Base-by-base conservation (phyloP, 2,888 invertebrate species). In the Dinocampus coccinellae region DNA sequence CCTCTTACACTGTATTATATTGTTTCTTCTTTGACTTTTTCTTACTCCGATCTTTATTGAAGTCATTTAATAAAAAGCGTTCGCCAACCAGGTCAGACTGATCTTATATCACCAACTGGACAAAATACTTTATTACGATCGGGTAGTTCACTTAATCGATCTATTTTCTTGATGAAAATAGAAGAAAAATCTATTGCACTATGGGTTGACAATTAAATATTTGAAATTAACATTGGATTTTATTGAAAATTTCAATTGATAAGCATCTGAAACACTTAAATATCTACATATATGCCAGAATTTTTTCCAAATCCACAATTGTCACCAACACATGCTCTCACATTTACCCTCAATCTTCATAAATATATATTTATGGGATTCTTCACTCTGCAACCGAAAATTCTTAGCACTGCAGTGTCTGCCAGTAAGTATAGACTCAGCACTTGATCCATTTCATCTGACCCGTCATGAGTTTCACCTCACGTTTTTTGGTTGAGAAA, bases 91-190 rank as follows among this genome's bases (percentile, higher is more conserved):
- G 62, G 62, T 63, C 62, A 63, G 16, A 42, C 39, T 16, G 33
- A 11, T 39, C 13, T 29, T 13, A 53, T 53, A 24, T 60, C n/a
- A 63, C 39, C 62, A 58, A 58, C n/a, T 29, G 36, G 65, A 68
- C 58, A 58, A 68, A 69, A 71, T 68, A 73, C 68, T 69, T 70
- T 63, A 52, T 73, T 73, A 70, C 47, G 20, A 63, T 68, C 60
- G 65, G 60, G 58, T 53, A 42, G 26, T 42, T 33, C 16, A 39
- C 57, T 26, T 65, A 65, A 39, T 39, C 52, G 47, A 26, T 71
- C 69, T 68, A 71, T 70, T 68, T 64, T 61, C 16, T 36, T 9
- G 55, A 26, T 7, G 26, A 29, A 29, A 29, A 29, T 57, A 7
- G 29, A 3, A n/a, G 39, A 1, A 64, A 73, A 55, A 16, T 26